Evolutionary conservation across 2,888 invertebrate genomes (phyloP), one percentile per base, ranked within the genome.

Genomic region (Trichacis sp.): DNA sequence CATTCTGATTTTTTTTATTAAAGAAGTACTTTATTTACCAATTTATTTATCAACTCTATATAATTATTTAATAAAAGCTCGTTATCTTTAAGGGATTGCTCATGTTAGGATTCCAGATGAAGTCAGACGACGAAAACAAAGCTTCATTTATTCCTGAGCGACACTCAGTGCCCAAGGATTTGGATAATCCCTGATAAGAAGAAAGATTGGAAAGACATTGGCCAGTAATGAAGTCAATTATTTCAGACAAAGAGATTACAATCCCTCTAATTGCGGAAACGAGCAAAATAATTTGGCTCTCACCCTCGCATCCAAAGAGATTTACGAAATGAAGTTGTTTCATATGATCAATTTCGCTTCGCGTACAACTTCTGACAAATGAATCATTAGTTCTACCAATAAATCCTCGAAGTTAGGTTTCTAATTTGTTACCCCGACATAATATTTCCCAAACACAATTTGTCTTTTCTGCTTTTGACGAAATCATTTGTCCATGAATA

Each of bases 401-500:
- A 24, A 24, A 24, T 24, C 24, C 24, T 24, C 8, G 4, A 24
- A 5, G 8, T 8, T 8, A 8, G 3, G 24, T 5, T 24, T 24
- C 24, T 24, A 24, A 24, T 8, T 3, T 24, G 24, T 24, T 24
- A 24, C 24, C 24, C 59, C 55, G 59, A 62, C 63, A 60, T 60
- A 63, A 63, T 43, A 36, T 54, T 58, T 55, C 29, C 57, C 43
- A 6, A 30, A 17, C 19, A 6, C 64, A 46, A 68, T 64, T 45
- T 33, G 48, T 68, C 60, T 60, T 64, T 42, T 30, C 46, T 43
- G 38, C 36, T 68, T 64, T 68, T 64, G 68, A 68, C 61, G 61
- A 68, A 68, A 68, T 64, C 64, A 68, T 68, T 68, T 68, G 68
- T 68, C 64, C 61, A n/a, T 33, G 48, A 58, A 64, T 64, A 53